Base-by-base conservation (phyloP, 2,888 invertebrate species). In the Dolichomitus sp. region DNA sequence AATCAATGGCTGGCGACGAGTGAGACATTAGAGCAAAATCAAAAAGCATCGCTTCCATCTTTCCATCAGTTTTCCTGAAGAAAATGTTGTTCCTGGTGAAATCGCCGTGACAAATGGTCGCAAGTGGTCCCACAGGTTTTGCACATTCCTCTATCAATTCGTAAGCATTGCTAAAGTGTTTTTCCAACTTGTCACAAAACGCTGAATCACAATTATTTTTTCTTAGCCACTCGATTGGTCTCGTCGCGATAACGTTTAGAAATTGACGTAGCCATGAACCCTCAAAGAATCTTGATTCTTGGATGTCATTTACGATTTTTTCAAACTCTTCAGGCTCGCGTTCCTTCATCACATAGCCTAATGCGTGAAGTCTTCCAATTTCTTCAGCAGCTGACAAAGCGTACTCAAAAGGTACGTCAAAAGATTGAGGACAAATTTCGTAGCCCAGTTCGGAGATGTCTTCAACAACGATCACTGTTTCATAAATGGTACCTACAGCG, bases 51-150 rank as follows among this genome's bases (percentile, higher is more conserved):
- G 84, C 84, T 17, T 84, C 81, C 0, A 87, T 9, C 4, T 82
- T 42, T 0, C 57, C 84, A 11, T 68, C 75, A 6, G 23, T 77
- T 40, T 70, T 59, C 5, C 87, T 86, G 66, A 89, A 93, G 12
- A 93, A 77, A 3, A 88, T 63, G 66, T 93, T 93, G 70, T 91
- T 90, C 42, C 89, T 81, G 0, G 92, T 90, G 52, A 90, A 91
- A 52, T 93, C 93, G 0, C 93, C 93, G 65, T 93, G 93, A 72
- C 91, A 89, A 1, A 93, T 12, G 0, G 90, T 90, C 1, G 92
- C 89, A 0, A 93, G 68, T 1, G 92, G 92, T 57, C 93, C 92
- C 0, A 79, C 74, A 0, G 90, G 85, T 17, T 85, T 11, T 0
- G 84, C 0, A 4, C 69, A 33, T 12, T 88, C 84, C 19, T 88